Base-by-base conservation (phyloP, 2,113 vertebrate species). In the Rhinolophus sinicus region DNA sequence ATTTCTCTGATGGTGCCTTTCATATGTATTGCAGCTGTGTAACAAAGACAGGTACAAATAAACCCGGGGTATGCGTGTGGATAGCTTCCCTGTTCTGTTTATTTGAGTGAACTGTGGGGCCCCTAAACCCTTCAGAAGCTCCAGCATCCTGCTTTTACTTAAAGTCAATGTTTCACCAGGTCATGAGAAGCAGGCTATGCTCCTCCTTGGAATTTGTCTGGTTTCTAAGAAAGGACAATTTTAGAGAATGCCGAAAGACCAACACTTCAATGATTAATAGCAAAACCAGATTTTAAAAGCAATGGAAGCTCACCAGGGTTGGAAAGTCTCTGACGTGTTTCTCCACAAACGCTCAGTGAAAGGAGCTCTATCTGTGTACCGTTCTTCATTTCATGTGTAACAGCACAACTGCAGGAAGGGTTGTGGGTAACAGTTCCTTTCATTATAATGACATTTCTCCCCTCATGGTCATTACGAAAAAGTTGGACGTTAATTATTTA, bases 221-320 rank as follows among this genome's bases (percentile, higher is more conserved):
- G 0, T 97, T 97, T 96, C 93, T 95, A 95, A 98, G 97, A 97
- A 96, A 98, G 90, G 94, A 96, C 84, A 93, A 56, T 96, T 97
- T 96, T 90, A 96, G 81, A 95, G 80, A 97, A 90, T 82, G 83
- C 82, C 82, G 94, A 90, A 90, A 84, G 94, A 95, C 84, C 89
- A 84, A 8, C 5, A 19, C n/a, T 22, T 64, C 44, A 1, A n/a
- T 28, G 8, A 72, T 72, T 62, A 72, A 26, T 14, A 73, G 35
- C n/a, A 81, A 96, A 98, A 90, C 90, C 90, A 97, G 40, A 78
- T 88, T 56, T 52, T 44, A 65, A 95, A 91, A 95, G 73, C 24
- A 80, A 26, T 0, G 5, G 85, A 58, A 52, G 21, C 28, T 96
- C 40, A 26, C 50, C 65, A 82, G 50, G n/a, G 24, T 76, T 93